Evolutionary conservation across 2,797 vertebrate genomes (phyloP).

Genomic region (Melanogrammus aeglefinus): DNA sequence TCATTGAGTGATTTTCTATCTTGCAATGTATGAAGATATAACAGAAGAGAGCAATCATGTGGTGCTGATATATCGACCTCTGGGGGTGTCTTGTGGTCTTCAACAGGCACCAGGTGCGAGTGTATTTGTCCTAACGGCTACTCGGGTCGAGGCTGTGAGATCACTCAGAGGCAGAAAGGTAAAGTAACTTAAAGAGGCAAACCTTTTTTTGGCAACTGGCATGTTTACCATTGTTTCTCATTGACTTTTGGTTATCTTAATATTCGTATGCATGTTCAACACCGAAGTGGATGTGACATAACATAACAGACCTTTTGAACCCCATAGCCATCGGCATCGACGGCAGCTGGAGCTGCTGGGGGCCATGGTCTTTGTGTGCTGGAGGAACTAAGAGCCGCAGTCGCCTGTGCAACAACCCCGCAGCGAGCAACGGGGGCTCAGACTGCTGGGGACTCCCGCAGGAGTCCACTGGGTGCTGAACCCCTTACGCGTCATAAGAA

Average conservation of each 20-base stretch:
- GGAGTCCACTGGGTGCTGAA: conserved; percentile 65
- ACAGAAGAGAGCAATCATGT: background rate
- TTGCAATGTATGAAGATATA: background rate
- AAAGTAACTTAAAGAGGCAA: conserved; percentile 17
- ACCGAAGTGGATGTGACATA: too few species aligned
- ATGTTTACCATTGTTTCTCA: too few species aligned
- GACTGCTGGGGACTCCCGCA: conserved; percentile 72
- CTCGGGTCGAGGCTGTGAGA: conserved; percentile 81
- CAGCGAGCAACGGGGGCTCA: conserved; percentile 68
- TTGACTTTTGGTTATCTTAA: too few species aligned
- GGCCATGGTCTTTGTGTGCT: conserved; percentile 79
- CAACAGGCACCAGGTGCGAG: conserved; percentile 80
- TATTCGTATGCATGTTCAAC: background rate
- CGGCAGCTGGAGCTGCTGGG: conserved; percentile 91
- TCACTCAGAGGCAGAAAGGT: conserved; percentile 72
- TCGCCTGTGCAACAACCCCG: conserved; percentile 84
- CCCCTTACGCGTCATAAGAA: background rate
- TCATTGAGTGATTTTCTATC: background rate
- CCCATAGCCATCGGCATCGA: conserved; percentile 73
- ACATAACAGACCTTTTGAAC: conserved; percentile 3
- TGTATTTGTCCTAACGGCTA: conserved; percentile 87
- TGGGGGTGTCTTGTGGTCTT: conserved; percentile 17
- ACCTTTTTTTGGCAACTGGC: background rate
- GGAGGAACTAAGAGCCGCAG: conserved; percentile 69
- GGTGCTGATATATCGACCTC: too few species aligned